Evolutionary conservation across 2,888 invertebrate species (phyloP).

Genomic region (Rotaria macrura): DNA sequence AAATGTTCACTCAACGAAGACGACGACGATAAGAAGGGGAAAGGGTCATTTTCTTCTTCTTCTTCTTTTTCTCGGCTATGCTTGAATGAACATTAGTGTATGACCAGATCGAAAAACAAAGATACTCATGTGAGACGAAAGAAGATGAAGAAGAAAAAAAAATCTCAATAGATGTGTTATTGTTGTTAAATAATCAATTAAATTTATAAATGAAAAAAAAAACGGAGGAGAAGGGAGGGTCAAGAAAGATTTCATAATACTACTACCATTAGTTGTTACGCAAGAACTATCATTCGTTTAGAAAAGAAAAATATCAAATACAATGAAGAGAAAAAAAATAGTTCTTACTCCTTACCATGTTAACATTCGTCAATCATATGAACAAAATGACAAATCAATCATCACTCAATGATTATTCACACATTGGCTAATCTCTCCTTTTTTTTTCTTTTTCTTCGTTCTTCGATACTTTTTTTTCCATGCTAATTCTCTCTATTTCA

Average conservation of each 20-base stretch:
- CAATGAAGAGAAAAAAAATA: neutral
- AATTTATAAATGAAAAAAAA: constrained; percentile 10
- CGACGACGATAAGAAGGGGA: neutral
- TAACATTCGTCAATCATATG: neutral
- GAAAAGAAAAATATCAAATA: neutral
- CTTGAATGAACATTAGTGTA: neutral
- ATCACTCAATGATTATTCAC: neutral
- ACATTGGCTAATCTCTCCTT: neutral
- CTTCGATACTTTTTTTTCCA: too few relatives aligned
- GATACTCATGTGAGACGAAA: neutral
- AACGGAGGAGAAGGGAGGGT: neutral
- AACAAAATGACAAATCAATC: neutral
- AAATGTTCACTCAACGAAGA: constrained; percentile 4
- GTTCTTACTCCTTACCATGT: neutral
- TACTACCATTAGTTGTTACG: neutral
- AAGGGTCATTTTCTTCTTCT: neutral
- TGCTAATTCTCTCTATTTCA: neutral
- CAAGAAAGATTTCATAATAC: neutral
- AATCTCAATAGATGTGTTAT: neutral
- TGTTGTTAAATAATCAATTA: constrained; percentile 15
- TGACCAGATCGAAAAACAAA: constrained; percentile 8
- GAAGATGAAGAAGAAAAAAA: neutral
- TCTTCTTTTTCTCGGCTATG: neutral
- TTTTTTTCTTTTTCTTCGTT: neutral
- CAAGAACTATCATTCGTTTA: neutral